Evolutionary conservation across 2,797 vertebrate species (phyloP).

Genomic region (Ctenochaetus hawaiiensis): DNA sequence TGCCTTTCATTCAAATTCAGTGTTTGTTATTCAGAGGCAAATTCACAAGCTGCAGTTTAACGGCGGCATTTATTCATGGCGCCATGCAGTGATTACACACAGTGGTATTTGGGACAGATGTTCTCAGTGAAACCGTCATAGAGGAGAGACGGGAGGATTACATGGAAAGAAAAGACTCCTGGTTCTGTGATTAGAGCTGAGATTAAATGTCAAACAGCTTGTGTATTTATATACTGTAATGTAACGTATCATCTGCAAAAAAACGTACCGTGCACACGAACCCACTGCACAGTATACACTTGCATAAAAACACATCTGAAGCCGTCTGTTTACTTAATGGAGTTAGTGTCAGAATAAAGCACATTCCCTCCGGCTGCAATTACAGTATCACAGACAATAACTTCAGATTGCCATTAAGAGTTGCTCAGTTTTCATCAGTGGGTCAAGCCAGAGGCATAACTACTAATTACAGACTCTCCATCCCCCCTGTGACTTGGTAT

Average conservation of each 20-base stretch:
- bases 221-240: conserved; percentile 25
- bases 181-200: conserved; percentile 27
- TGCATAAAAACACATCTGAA: conserved; percentile 26
- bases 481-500: conserved; percentile 60
- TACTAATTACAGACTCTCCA: conserved; percentile 60
- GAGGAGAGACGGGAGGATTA: conserved; percentile 16
- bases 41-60: background rate
- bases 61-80: conserved; percentile 29
- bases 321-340: conserved; percentile 27
- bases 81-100: background rate
- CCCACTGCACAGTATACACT: background rate
- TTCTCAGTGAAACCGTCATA: conserved; percentile 21
- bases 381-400: conserved; percentile 58
- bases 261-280: background rate
- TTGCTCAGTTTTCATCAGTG: conserved; percentile 55
- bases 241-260: conserved; percentile 15
- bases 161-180: conserved; percentile 21
- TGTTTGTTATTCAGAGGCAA: background rate
- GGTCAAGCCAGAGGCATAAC: conserved; percentile 69
- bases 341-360: conserved; percentile 39
- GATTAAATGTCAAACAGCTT: conserved; percentile 27
- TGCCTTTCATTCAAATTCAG: conserved; percentile 10
- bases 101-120: conserved; percentile 18
- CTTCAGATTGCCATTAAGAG: conserved; percentile 49
- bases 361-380: conserved; percentile 58